Evolutionary conservation across 2,113 vertebrate genomes (phyloP).

Genomic region (Ia io): DNA sequence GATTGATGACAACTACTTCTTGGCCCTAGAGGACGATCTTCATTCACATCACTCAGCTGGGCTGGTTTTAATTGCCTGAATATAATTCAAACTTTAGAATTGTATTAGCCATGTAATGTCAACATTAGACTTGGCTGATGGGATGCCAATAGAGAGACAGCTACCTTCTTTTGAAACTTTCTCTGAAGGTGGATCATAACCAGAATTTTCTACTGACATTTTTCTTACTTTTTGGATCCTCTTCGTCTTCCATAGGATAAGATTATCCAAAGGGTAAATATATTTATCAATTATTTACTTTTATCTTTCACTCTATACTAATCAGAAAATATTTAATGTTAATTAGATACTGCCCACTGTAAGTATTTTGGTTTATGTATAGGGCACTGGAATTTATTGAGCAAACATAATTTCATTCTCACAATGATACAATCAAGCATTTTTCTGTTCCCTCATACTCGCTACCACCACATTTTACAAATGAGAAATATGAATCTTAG

Average conservation of each 20-base stretch:
- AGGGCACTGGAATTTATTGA: background rate
- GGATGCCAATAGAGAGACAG: slow-evolving; percentile 32
- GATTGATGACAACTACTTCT: slow-evolving; percentile 33
- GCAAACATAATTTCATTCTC: background rate
- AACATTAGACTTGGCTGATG: slow-evolving; percentile 62
- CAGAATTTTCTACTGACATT: slow-evolving; percentile 34
- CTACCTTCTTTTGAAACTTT: background rate
- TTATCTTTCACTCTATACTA: background rate
- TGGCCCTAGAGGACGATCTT: slow-evolving; percentile 40
- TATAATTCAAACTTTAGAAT: slow-evolving; percentile 58
- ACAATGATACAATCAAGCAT: background rate
- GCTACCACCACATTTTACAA: background rate
- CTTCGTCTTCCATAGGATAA: background rate
- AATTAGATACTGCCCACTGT: background rate
- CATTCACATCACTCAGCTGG: slow-evolving; percentile 44
- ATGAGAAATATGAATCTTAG: background rate
- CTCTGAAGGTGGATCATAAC: slow-evolving; percentile 23
- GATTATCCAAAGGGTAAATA: background rate
- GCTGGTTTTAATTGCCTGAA: slow-evolving; percentile 69
- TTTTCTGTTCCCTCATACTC: background rate
- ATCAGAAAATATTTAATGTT: background rate
- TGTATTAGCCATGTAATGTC: slow-evolving; percentile 66
- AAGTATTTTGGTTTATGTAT: background rate
- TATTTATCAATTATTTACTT: background rate
- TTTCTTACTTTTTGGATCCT: background rate